These are phyloP conservation scores for Crotalus viridis DNA, from an alignment of 2,113 vertebrate genomes.

Conservation along the genomic window DNA sequence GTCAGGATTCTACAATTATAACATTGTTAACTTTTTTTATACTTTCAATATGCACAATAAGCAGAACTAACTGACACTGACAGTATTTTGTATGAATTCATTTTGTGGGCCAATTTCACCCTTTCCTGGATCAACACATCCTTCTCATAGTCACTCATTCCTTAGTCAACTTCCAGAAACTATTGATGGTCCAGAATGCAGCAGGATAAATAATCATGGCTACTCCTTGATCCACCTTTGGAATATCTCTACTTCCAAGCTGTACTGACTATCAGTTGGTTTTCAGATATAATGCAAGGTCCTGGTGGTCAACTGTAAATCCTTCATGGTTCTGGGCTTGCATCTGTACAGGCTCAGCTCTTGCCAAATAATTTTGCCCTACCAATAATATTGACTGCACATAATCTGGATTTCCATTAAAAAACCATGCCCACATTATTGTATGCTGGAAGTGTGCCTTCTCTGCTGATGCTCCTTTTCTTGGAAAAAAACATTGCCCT, in stretches of 20 bases:
- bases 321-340: background rate
- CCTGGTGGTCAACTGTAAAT: background rate
- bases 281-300: background rate
- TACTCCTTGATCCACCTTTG: background rate
- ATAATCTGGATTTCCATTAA: background rate
- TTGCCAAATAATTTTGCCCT: background rate
- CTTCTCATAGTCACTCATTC: background rate
- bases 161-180: background rate
- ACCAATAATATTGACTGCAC: background rate
- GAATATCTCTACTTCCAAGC: background rate
- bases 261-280: background rate
- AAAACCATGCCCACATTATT: background rate
- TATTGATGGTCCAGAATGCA: background rate
- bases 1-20: slow-evolving; percentile 1
- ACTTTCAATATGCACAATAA: background rate
- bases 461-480: background rate
- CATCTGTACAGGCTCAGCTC: background rate
- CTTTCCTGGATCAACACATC: background rate
- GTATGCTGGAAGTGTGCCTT: background rate
- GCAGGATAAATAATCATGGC: background rate
- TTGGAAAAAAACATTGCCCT: background rate
- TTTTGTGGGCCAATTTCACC: background rate
- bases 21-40: background rate
- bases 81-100: background rate
- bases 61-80: background rate